phyloP scores from a whole-genome alignment of 1,140 invertebrate genomes.

The Coenobita brevimanus region DNA sequence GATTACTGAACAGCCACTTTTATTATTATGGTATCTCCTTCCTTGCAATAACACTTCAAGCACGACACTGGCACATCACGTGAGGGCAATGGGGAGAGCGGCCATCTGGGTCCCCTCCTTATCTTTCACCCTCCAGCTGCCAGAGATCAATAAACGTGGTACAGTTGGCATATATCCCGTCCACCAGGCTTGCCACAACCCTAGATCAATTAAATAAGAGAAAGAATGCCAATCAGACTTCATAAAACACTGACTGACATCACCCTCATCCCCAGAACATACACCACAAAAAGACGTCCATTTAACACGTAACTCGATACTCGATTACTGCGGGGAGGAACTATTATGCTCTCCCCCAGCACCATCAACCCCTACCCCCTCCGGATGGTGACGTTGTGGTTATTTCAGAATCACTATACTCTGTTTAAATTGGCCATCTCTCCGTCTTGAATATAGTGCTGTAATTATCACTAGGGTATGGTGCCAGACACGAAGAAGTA shows the following conservation, averaged over 20 bases:
- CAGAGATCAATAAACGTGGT: slow-evolving; percentile 29
- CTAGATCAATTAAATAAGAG: background rate
- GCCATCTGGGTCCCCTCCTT: slow-evolving; percentile 37
- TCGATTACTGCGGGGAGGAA: slow-evolving; percentile 10
- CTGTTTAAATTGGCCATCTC: no score
- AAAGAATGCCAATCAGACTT: background rate
- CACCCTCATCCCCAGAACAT: slow-evolving; percentile 9
- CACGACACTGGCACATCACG: no score
- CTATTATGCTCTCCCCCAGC: no score
- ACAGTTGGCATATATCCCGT: slow-evolving; percentile 21
- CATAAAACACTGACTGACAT: slow-evolving; percentile 1
- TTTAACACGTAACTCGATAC: slow-evolving; percentile 32
- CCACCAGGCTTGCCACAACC: background rate
- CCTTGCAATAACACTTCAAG: no score
- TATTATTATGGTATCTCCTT: no score
- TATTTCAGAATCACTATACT: no score
- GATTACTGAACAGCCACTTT: no score
- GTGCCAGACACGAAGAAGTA: no score
- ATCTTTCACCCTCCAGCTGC: slow-evolving; percentile 14
- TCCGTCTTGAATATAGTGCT: no score
- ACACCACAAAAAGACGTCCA: slow-evolving; percentile 23
- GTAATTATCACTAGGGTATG: no score
- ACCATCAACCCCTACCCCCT: no score
- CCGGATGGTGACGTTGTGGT: no score
- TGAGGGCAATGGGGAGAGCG: background rate